Conservation (phyloP, 2,888 invertebrate species). For the Neoscelio sp. region DNA sequence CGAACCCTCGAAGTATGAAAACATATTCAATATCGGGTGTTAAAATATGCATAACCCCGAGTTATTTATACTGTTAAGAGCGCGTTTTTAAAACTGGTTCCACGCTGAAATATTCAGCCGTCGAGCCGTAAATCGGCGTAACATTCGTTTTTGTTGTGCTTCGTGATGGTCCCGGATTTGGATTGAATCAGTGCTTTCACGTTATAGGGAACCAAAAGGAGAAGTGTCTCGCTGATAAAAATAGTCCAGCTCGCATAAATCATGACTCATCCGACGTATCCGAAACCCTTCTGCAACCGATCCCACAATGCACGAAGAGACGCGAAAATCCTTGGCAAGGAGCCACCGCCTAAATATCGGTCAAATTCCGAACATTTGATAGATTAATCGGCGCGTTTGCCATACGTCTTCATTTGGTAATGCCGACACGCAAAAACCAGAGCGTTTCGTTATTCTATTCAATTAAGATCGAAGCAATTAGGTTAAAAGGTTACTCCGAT, state of each 20-base stretch:
- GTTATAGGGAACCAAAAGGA: constrained; percentile 33
- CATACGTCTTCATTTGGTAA: constrained; percentile 38
- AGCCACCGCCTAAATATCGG: constrained; percentile 41
- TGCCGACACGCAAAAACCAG: constrained; percentile 6
- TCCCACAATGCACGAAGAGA: constrained; percentile 37
- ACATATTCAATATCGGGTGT: neutral
- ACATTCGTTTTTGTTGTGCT: constrained; percentile 3
- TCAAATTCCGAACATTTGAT: constrained; percentile 45
- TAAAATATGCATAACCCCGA: neutral
- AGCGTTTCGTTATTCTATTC: constrained; percentile 19
- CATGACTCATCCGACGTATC: constrained; percentile 58
- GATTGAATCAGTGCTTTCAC: neutral
- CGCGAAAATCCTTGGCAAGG: constrained; percentile 52
- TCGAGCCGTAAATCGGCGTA: constrained; percentile 15
- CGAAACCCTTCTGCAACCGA: constrained; percentile 16
- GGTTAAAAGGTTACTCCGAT: constrained; percentile 15
- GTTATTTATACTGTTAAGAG: neutral
- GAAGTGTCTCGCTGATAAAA: constrained; percentile 49
- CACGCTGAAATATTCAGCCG: neutral
- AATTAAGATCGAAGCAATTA: constrained; percentile 17
- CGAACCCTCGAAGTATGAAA: no score
- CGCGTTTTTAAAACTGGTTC: constrained; percentile 10
- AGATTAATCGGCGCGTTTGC: constrained; percentile 37
- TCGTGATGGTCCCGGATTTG: neutral
- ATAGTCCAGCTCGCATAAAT: constrained; percentile 54